Evolutionary conservation across 2,113 vertebrate species (phyloP).

Genomic region (Columbina picui): DNA sequence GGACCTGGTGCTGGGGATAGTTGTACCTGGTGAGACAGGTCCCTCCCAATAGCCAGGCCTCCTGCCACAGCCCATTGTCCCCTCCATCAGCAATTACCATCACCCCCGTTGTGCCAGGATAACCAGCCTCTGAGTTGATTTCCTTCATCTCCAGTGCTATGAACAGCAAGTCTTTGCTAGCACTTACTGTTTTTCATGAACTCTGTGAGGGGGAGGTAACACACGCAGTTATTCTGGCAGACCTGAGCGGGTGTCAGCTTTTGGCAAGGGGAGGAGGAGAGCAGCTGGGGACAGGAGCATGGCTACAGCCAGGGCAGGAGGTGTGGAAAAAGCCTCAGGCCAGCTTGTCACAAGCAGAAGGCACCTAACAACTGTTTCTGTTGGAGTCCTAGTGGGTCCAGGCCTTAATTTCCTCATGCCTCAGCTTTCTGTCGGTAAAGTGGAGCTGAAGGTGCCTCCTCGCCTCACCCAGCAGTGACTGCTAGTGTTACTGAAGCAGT

Average conservation of each 20-base stretch:
- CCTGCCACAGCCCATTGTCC: neutral
- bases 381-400: neutral
- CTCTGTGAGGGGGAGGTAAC: neutral
- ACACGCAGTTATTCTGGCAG: neutral
- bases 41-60: neutral
- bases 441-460: neutral
- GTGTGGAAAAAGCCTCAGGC: neutral
- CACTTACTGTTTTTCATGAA: neutral
- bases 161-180: neutral
- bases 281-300: neutral
- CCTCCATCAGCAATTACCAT: neutral
- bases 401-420: neutral
- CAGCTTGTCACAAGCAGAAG: neutral
- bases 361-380: neutral
- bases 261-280: neutral
- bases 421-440: neutral
- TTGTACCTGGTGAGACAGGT: accelerated
- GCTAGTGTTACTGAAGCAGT: accelerated
- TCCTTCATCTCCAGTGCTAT: neutral
- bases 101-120: neutral
- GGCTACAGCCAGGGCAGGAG: neutral
- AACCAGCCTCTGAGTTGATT: neutral
- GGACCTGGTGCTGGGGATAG: accelerated
- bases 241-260: neutral
- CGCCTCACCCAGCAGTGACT: accelerated